Base-by-base conservation (phyloP, 2,888 invertebrate genomes). In the Rhagonycha fulva region DNA sequence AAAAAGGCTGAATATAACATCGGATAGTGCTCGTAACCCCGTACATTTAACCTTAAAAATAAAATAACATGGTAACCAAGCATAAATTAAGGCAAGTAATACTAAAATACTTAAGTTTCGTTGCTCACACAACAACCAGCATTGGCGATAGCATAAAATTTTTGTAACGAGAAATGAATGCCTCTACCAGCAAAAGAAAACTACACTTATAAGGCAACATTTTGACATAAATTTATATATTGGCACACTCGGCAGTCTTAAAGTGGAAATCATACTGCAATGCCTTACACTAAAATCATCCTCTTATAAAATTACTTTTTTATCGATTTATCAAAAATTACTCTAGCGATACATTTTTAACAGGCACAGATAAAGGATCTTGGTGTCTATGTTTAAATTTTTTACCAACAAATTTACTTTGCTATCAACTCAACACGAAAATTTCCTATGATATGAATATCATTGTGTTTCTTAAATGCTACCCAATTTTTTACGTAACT, bases 211-310 rank as follows among this genome's bases (percentile, higher is more conserved):
- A 76, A 76, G 76, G 76, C 76, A 76, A 79, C 77, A 74, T 68
- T 47, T 76, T 68, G 71, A 74, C 73, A 75, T 72, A 61, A 66
- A 70, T 76, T 70, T 74, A 71, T 26, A 24, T 71, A 68, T 78
- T 78, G 78, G 78, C 78, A 78, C 78, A 71, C 78, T 70, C 76
- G 78, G 76, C 78, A 78, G 78, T 76, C 78, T 73, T 26, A 70
- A 62, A 24, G 60, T 72, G 14, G 14, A 76, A 72, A 62, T 77
- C 72, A 60, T 72, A 68, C 72, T 70, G 70, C 72, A 71, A 72
- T 73, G 78, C 73, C 74, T 60, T 61, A 62, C 30, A 70, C 60
- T 47, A 69, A 68, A 75, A 28, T 47, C 47, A 7, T 47, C 47
- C 47, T n/a, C 47, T 47, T 47, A 47, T 47, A 47, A 47, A 47